Evolutionary conservation across 2,797 vertebrate species (phyloP), one percentile per base, ranked within the genome.

Genomic region (Babyrousa celebensis): DNA sequence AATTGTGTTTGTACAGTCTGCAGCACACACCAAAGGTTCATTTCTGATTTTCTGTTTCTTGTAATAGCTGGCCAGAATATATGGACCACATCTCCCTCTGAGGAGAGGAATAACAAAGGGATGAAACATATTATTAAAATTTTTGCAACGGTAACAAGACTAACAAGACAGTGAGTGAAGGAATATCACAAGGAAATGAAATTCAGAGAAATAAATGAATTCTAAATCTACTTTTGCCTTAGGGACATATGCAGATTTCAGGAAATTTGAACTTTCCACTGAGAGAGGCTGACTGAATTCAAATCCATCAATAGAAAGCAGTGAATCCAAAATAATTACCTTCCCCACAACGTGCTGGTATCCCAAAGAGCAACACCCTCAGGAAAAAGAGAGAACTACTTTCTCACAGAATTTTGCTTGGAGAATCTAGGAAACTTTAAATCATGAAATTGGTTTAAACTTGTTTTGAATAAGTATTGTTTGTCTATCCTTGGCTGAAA

Each of bases 21-120:
- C 40, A 88, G 17, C 54, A 72, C 11, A 83, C 14, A 48, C 12
- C 62, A 60, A 89, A 78, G 3, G 1, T 75, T 94, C 6, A 70
- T 16, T 95, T 68, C 16, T 90, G 67, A 65, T 62, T 91, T 89
- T 95, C n/a, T 91, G n/a, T 91, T 91, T 62, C 54, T 91, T 4
- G 2, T 67, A 71, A 88, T 18, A 92, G 63, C 79, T 96, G n/a
- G 1, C 2, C 23, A 62, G 32, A 89, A 29, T 74, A 71, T 67
- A 83, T 75, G 17, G 16, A 40, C 15, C 48, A 71, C 1, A 70
- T 6, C 1, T 91, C 0, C 23, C n/a, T 25, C 12, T 84, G n/a
- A 88, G 29, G 8, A 74, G 14, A 74, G 6, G 21, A 88, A 77
- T 43, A 94, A 60, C 4, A 40, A 82, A 6, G 40, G 1, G 12